Evolutionary conservation across 2,113 vertebrate species (phyloP).

Genomic region (Sigmodon hispidus): DNA sequence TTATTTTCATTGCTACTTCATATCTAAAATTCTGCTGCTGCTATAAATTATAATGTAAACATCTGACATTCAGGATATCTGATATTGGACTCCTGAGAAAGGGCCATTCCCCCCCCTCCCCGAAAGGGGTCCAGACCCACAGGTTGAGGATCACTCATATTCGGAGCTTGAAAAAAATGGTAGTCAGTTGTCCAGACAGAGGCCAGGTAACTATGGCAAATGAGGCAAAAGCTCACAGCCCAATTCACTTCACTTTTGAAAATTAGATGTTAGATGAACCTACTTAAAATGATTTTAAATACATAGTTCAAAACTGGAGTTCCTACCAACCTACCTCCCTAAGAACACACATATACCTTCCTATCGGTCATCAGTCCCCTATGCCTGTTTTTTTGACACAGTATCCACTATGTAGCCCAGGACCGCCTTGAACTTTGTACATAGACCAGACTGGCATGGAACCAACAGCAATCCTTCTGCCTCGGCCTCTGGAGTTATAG

Average conservation of each 20-base stretch:
- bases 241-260: background rate
- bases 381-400: background rate
- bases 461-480: background rate
- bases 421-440: background rate
- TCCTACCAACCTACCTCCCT: background rate
- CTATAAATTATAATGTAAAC: background rate
- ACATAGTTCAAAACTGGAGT: background rate
- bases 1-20: background rate
- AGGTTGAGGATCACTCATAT: background rate
- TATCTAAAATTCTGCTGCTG: background rate
- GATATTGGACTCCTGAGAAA: background rate
- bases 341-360: background rate
- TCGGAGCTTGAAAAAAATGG: background rate
- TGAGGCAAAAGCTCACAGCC: background rate
- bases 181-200: background rate
- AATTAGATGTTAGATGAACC: background rate
- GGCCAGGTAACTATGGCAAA: background rate
- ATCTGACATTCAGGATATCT: background rate
- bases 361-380: background rate
- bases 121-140: background rate
- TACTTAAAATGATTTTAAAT: background rate
- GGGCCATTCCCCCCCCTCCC: background rate
- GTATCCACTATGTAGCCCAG: background rate
- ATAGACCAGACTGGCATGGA: background rate
- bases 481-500: background rate